Evolutionary conservation across 2,113 vertebrate species (phyloP), one percentile per base, ranked within the genome.

Genomic region (Oenanthe melanoleuca): DNA sequence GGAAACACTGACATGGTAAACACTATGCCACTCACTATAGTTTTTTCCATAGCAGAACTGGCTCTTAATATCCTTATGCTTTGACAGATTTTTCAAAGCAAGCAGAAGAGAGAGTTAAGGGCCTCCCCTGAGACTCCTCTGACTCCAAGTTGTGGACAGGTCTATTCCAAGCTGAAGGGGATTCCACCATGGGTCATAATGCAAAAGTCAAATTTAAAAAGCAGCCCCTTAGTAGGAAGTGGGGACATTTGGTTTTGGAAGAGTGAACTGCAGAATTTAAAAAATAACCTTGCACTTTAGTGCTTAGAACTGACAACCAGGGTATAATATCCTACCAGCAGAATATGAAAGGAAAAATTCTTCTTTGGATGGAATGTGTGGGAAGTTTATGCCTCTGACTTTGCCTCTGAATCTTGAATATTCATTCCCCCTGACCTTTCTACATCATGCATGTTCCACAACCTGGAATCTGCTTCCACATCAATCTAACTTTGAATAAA

Each of bases 261-360:
- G 29, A 2, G 2, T 29, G 85, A 92, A 63, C 42, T 23, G 8
- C 44, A 60, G 71, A 37, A 47, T 79, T 90, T 66, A 9, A 75
- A 65, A 91, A 73, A 72, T 55, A 93, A 38, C 25, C 31, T 86
- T 83, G 34, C 13, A 44, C 66, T 93, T 73, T 29, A 73, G 55
- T 88, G 56, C 52, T 37, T 55, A 89, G 56, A 14, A 70, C n/a
- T 86, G 92, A 92, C 72, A 95, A 86, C 26, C 28, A 33, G 15
- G 52, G 34, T 83, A 44, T 89, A 89, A 86, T 86, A 88, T 49
- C 75, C 67, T 64, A 95, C 67, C 28, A 92, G 56, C 24, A 71
- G 72, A 90, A 92, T 93, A 88, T 71, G 74, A 79, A 96, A 93
- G 89, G 95, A 91, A 96, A 96, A 95, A 92, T 75, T 93, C 77